Evolutionary conservation across 2,888 invertebrate genomes (phyloP), one percentile per base, ranked within the genome.

Genomic region (Scaptodrosophila latifasciaeformis): DNA sequence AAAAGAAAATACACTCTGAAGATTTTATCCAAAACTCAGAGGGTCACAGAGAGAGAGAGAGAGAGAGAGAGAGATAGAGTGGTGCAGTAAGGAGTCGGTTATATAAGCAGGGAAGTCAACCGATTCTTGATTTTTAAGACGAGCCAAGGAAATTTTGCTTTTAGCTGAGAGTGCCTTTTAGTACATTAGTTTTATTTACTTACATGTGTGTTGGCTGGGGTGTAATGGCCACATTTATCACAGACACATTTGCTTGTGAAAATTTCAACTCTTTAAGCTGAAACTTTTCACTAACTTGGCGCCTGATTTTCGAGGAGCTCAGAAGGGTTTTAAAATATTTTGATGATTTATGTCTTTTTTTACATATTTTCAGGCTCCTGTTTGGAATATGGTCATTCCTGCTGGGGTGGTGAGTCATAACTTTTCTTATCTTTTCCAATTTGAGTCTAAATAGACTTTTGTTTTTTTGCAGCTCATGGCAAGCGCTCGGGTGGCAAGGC

Each of bases 341-440:
- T 67, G 57, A 62, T 61, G 65, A 72, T 72, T 76, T 72, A 69
- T 76, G n/a, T n/a, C n/a, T n/a, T 58, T 42, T 42, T 10, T 51
- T 62, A 48, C 40, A 57, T 59, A 43, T 45, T 69, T 75, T 9
- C 65, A 85, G 85, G 84, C 56, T 85, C 85, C 60, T 85, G 85
- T 44, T 56, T 85, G 70, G 84, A 85, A 75, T 85, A 84, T 63
- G 85, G 85, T 59, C 85, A 85, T 57, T 85, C 85, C 2, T 85
- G 85, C 58, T 85, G 84, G 84, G 85, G 85, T 49, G 85, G 85
- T 85, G 75, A 82, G 82, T 82, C 31, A 21, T 4, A 31, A 5
- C 13, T 31, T 39, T 49, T 9, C 12, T 13, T 34, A 6, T 34
- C 6, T 7, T 34, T 34, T 34, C 6, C 1, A 30, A 30, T 30